Percentiles rank a stretch among this genome's conserved stretches.
phyloP scores from a whole-genome alignment of 35 echinoderm and acorn worm genomes.

The Apostichopus californicus region DNA sequence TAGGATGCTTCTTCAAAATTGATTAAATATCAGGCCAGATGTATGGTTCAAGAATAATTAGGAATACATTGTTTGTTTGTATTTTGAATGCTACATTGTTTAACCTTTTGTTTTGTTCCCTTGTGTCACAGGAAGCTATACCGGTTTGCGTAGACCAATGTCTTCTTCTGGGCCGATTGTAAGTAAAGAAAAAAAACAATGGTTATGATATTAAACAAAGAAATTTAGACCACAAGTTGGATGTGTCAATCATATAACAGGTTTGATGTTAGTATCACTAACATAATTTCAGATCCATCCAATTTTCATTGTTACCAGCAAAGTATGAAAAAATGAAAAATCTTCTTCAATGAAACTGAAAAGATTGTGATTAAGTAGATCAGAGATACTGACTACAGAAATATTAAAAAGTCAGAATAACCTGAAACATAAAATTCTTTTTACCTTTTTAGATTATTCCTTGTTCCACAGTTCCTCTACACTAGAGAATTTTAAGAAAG shows the following conservation, averaged over 20 bases:
- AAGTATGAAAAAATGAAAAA: background rate
- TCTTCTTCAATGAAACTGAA: background rate
- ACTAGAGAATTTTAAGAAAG: too few relatives aligned
- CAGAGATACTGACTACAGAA: too few relatives aligned
- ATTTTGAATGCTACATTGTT: too few relatives aligned
- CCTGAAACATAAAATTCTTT: too few relatives aligned
- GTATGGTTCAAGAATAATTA: too few relatives aligned
- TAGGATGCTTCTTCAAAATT: too few relatives aligned
- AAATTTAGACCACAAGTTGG: background rate
- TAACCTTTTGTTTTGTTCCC: background rate
- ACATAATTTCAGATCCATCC: background rate
- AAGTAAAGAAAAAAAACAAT: constrained; percentile 39
- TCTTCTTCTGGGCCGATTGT: constrained; percentile 81
- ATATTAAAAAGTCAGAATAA: too few relatives aligned
- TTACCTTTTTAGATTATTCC: too few relatives aligned
- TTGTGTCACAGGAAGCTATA: constrained; percentile 79
- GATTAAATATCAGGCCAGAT: too few relatives aligned
- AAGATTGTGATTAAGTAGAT: background rate
- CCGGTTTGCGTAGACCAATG: constrained; percentile 98
- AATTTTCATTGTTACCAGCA: background rate
- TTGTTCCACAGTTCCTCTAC: too few relatives aligned
- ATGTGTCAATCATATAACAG: background rate
- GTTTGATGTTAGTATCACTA: background rate
- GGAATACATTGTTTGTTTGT: too few relatives aligned
- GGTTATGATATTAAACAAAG: too few relatives aligned